phyloP scores from a whole-genome alignment of 1,140 invertebrate species.

The Bombus waltoni region DNA sequence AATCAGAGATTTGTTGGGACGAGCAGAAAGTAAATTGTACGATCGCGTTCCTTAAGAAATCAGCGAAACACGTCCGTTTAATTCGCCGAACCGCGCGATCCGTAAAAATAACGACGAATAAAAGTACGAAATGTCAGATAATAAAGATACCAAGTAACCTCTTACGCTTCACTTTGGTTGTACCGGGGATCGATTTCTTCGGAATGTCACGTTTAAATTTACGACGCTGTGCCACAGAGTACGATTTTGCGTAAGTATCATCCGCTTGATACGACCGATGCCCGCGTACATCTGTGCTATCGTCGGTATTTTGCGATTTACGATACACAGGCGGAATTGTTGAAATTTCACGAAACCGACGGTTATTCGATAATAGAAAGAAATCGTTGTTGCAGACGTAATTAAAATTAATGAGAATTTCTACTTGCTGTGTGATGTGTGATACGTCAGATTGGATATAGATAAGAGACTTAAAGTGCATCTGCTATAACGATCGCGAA shows the following conservation, averaged over 20 bases:
- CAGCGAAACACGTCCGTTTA: neutral
- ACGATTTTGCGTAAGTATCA: neutral
- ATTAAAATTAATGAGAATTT: neutral
- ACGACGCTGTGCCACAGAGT: neutral
- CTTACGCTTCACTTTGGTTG: neutral
- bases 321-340: neutral
- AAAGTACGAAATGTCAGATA: slow-evolving; percentile 28
- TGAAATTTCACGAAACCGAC: neutral
- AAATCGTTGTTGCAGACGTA: neutral
- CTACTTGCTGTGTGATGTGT: too few species aligned
- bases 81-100: slow-evolving; percentile 17
- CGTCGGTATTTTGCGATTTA: neutral
- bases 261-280: neutral
- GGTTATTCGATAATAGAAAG: neutral
- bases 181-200: slow-evolving; percentile 23
- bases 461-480: neutral
- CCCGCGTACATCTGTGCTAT: neutral
- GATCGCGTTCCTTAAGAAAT: too few species aligned
- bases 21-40: too few species aligned
- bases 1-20: too few species aligned
- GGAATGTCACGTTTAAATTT: slow-evolving; percentile 19
- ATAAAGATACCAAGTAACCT: slow-evolving; percentile 6
- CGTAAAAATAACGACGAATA: slow-evolving; percentile 6
- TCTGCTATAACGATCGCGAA: neutral
- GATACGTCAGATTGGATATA: neutral